phyloP scores from a whole-genome alignment of 2,888 invertebrate species.

The Calliopum simillimum region DNA sequence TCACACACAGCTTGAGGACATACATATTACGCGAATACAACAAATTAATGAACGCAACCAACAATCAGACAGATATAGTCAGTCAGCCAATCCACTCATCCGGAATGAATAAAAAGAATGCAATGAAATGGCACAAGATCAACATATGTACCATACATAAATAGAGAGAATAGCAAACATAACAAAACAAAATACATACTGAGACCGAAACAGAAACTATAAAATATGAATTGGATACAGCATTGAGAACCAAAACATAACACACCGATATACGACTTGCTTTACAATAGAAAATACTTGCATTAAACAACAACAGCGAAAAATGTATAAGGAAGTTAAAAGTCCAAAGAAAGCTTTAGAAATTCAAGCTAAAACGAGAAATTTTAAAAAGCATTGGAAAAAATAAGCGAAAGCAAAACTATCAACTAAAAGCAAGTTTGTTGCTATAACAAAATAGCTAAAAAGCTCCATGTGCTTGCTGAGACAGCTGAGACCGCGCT shows the following conservation, averaged over 20 bases:
- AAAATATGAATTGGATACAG: slow-evolving; percentile 34
- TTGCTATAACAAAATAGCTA: too few species aligned
- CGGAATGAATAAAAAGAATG: too few species aligned
- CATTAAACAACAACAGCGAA: slow-evolving; percentile 11
- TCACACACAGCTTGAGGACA: not conserved
- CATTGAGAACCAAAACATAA: slow-evolving; percentile 15
- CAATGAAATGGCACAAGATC: too few species aligned
- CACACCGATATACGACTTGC: not conserved
- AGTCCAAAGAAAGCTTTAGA: not conserved
- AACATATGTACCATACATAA: not conserved
- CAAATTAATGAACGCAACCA: too few species aligned
- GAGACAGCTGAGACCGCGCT: too few species aligned
- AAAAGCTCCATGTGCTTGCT: too few species aligned
- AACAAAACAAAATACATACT: slow-evolving; percentile 11
- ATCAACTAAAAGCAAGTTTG: slow-evolving; percentile 26
- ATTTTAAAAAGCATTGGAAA: slow-evolving; percentile 22
- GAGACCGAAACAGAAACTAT: slow-evolving; percentile 27
- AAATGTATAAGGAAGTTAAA: not conserved
- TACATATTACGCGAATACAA: not conserved
- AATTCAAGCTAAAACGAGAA: not conserved
- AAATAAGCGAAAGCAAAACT: slow-evolving; percentile 25
- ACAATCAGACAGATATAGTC: too few species aligned
- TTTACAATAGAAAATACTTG: not conserved
- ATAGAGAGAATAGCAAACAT: not conserved
- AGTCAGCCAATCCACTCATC: too few species aligned